Conservation (phyloP, 2,113 vertebrate genomes). For the Alligator sinensis region DNA sequence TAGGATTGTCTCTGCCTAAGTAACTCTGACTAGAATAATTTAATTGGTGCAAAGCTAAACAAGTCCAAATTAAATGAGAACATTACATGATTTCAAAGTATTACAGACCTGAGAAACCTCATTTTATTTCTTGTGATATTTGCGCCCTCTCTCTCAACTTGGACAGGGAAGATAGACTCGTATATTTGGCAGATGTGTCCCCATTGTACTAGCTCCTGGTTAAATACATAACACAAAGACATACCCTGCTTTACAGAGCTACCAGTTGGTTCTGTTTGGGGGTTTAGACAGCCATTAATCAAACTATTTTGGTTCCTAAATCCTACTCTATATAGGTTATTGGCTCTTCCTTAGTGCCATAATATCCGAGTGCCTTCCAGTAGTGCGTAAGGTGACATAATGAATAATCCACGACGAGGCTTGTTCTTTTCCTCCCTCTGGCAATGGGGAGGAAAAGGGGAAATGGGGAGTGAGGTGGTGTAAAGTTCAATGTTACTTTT, state of each 20-base stretch:
- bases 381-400: background rate
- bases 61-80: background rate
- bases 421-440: background rate
- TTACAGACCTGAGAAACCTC: fast-evolving
- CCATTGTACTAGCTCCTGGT: background rate
- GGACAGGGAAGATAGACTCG: background rate
- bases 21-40: background rate
- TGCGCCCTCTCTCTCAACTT: background rate
- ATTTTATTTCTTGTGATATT: background rate
- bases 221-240: background rate
- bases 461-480: background rate
- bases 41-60: constrained; percentile 7
- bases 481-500: background rate
- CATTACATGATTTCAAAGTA: background rate
- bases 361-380: background rate
- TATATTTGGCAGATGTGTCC: background rate
- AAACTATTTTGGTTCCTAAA: background rate
- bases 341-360: background rate
- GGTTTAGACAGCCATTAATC: background rate
- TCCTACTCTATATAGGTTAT: background rate
- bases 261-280: background rate
- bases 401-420: background rate
- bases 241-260: background rate
- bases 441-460: background rate
- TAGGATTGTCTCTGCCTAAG: background rate